A percentile compares a stretch with the other conserved stretches of the same genome.
These are phyloP conservation scores for Charina bottae DNA, from an alignment of 2,113 vertebrate species.

Conservation along the genomic window DNA sequence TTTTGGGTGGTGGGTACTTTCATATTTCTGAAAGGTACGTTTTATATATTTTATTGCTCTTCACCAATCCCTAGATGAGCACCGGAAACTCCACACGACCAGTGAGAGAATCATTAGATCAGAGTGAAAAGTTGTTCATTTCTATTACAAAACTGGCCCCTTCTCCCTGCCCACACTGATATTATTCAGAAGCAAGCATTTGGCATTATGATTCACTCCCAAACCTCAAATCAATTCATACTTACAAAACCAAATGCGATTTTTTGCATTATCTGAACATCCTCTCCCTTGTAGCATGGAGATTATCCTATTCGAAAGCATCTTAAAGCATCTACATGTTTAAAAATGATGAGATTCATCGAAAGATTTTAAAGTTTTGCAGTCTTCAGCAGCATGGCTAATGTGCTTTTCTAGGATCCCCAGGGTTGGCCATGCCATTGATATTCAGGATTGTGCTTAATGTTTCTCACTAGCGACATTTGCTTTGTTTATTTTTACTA, in stretches of 20 bases:
- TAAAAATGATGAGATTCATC: conserved; percentile 15
- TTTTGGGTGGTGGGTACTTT: not conserved
- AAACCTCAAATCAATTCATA: conserved; percentile 21
- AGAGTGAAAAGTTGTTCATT: not conserved
- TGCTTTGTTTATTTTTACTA: conserved; percentile 28
- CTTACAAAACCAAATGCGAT: conserved; percentile 11
- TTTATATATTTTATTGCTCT: not conserved
- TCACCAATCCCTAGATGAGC: not conserved
- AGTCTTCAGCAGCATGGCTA: not conserved
- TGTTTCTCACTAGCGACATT: conserved; percentile 25
- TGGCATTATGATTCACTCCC: conserved; percentile 35
- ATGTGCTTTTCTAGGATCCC: conserved; percentile 1
- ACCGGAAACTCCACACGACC: not conserved
- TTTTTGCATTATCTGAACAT: conserved; percentile 4
- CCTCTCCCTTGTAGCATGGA: not conserved
- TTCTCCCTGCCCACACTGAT: not conserved
- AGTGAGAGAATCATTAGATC: not conserved
- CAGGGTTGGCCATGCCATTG: not conserved
- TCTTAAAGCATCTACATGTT: conserved; percentile 14
- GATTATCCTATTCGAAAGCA: conserved; percentile 12
- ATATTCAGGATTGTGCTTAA: conserved; percentile 19
- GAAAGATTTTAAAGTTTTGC: conserved; percentile 18
- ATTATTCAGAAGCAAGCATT: conserved; percentile 29
- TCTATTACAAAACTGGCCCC: not conserved
- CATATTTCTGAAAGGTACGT: not conserved